Base-by-base conservation (phyloP, 2,113 vertebrate genomes). In the Tretioscincus oriximinensis region DNA sequence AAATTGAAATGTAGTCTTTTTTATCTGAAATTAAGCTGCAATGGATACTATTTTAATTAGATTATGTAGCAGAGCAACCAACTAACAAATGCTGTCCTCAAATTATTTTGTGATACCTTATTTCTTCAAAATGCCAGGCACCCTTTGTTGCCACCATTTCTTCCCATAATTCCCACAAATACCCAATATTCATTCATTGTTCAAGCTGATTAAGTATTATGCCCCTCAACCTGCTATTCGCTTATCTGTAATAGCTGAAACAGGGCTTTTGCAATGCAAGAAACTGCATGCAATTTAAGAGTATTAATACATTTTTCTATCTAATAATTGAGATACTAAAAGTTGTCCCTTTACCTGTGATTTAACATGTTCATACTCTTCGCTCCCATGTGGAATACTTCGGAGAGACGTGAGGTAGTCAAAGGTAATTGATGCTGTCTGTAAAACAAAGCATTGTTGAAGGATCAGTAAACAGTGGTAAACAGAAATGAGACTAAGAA, bases 341-440 rank as follows among this genome's bases (percentile, higher is more conserved):
- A 22, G 41, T 71, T 73, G 51, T 70, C 22, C 77, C 82, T 79
- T 88, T 95, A 99, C 98, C 97, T 99, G 93, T 24, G 98, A 99
- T 86, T 91, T 97, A 89, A 97, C 91, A 16, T 88, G 86, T 69
- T 94, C 91, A 87, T 99, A 99, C 77, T 98, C 96, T 65, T 97
- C 94, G 51, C 98, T 96, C 77, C 95, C 97, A 0, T 94, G 90
- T 0, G 96, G 93, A 82, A 98, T 92, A 0, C 93, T 89, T 87
- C 89, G 95, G 80, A 99, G 96, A 35, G 97, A 93, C 1, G 96
- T 97, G 85, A 99, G 93, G 82, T 99, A 99, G 92, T 99, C 98
- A 18, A 95, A 98, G 84, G 95, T 97, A 94, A 99, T 97, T 83
- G 95, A 90, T 24, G 95, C 96, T 0, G 97, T 99, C 98, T 99